phyloP scores from a whole-genome alignment of 2,797 vertebrate genomes.

The Mionectes olivaceus region DNA sequence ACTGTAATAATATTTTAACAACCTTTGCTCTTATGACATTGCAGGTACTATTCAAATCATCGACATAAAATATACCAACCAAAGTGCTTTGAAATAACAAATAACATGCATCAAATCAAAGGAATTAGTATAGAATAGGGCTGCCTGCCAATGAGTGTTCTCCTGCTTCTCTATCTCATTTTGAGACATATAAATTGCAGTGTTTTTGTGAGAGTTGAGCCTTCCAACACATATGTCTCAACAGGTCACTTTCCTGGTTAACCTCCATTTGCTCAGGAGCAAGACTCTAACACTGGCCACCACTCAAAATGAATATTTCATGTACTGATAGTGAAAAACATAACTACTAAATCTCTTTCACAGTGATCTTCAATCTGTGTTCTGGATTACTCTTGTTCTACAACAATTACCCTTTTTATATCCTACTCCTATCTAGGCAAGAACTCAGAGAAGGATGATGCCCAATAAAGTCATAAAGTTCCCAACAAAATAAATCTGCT shows the following conservation, averaged over 20 bases:
- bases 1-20: not conserved
- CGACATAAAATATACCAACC: not conserved
- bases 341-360: not conserved
- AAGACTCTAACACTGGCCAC: not conserved
- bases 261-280: not conserved
- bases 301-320: not conserved
- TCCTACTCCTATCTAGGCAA: not conserved
- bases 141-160: not conserved
- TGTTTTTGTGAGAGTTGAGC: not conserved
- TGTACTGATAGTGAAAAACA: not conserved
- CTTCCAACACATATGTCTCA: not conserved
- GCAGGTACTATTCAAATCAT: not conserved
- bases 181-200: not conserved
- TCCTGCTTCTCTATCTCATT: not conserved
- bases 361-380: not conserved
- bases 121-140: not conserved
- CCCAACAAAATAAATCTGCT: not conserved
- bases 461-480: not conserved
- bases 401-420: not conserved
- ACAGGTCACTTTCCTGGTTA: not conserved
- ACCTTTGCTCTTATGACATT: not conserved
- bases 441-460: not conserved
- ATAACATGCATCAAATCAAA: not conserved
- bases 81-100: not conserved
- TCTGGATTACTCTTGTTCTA: not conserved